Conservation (phyloP, 2,888 invertebrate species). For the Oligia fasciuncula region DNA sequence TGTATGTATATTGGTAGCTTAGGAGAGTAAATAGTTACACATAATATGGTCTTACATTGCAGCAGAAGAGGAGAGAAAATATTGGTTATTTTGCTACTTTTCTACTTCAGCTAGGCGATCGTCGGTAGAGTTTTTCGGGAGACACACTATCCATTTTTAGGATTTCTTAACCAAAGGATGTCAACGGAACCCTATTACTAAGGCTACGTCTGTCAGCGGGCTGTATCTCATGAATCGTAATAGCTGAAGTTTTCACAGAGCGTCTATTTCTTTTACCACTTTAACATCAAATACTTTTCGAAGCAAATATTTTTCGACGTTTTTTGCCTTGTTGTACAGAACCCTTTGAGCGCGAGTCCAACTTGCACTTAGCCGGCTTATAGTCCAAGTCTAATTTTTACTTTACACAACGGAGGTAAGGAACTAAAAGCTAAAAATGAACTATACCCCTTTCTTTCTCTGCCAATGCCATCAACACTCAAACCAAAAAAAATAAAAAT, state of each 20-base stretch:
- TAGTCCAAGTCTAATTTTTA: not conserved
- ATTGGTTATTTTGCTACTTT: not conserved
- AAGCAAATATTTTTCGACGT: no score
- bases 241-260: no score
- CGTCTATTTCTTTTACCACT: no score
- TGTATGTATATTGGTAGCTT: slow-evolving; percentile 37
- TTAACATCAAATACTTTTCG: no score
- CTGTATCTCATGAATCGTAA: no score
- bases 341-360: no score
- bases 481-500: not conserved
- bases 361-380: no score
- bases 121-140: not conserved
- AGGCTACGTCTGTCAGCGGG: not conserved
- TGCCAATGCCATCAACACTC: not conserved
- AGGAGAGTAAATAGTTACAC: not conserved
- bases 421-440: not conserved
- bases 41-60: not conserved
- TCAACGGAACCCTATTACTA: not conserved
- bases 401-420: not conserved
- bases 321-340: no score
- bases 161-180: no score
- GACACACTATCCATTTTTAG: not conserved
- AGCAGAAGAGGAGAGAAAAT: not conserved
- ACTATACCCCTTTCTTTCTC: not conserved
- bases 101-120: not conserved